Base-by-base conservation (phyloP, 1,140 invertebrate species). In the Pachyrhynchus sulphureomaculatus region DNA sequence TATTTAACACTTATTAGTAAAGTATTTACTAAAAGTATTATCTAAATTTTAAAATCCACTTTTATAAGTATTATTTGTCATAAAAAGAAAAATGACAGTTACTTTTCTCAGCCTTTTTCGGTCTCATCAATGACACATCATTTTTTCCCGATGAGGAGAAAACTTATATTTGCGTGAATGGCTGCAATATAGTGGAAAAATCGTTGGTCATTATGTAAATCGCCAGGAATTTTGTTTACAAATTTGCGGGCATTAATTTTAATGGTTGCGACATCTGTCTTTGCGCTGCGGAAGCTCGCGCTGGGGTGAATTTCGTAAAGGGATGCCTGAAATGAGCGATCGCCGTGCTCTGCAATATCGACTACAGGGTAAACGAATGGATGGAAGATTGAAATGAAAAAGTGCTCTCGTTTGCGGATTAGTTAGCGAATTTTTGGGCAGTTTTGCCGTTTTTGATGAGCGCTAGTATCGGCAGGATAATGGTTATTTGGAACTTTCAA, bases 221-320 rank as follows among this genome's bases (percentile, higher is more conserved):
- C 57, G 61, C 61, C 62, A 36, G 56, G 65, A 64, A 63, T 55
- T 67, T 67, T 64, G 61, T 67, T 67, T 64, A 64, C 62, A 64
- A 64, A 64, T 64, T 64, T 63, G 57, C 51, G 42, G 53, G 49
- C 65, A 67, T 67, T 67, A 64, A 67, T 67, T 67, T 64, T 67
- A 67, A 64, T 66, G 57, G 60, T 23, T n/a, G 63, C 66, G 68
- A 62, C 68, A 69, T 69, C 68, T 69, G 59, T 68, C 68, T 60
- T 63, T 62, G 15, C n/a, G 42, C 39, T 48, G 29, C 58, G 45
- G 49, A 69, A 69, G 56, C 44, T 64, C 44, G 37, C 29, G 24
- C 24, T 17, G 45, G 68, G 66, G 54, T 53, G 56, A 52, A 42
- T 52, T 49, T 13, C 4, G 13, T 21, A 21, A 42, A 34, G 29